These are phyloP conservation scores for Macrosiphum euphorbiae DNA, from an alignment of 2,888 invertebrate genomes.

Conservation along the genomic window DNA sequence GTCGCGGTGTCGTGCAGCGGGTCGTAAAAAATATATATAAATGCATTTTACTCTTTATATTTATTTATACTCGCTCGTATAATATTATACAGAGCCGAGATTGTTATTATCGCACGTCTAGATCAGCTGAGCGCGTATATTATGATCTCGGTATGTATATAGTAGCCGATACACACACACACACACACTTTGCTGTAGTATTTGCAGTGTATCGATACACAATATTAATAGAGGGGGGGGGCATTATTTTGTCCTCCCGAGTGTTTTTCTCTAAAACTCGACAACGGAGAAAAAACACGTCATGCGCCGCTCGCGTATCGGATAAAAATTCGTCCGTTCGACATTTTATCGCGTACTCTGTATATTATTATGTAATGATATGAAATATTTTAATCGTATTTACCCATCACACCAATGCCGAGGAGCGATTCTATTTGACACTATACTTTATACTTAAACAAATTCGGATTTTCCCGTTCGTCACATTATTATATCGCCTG, in stretches of 20 bases:
- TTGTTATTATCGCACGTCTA: constrained; percentile 17
- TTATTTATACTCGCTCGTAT: neutral
- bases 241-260: neutral
- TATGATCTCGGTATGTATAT: neutral
- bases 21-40: neutral
- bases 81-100: neutral
- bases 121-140: constrained; percentile 15
- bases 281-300: neutral
- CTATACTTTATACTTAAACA: neutral
- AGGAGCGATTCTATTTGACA: neutral
- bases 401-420: neutral
- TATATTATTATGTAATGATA: neutral
- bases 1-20: neutral
- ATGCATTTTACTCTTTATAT: constrained; percentile 2
- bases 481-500: neutral
- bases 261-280: neutral
- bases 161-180: neutral
- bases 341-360: neutral
- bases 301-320: neutral
- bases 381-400: neutral
- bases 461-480: neutral
- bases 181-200: neutral
- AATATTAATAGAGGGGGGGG: neutral
- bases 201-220: neutral
- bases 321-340: neutral